Conservation (phyloP, 2,797 vertebrate genomes). For the Helarctos malayanus region DNA sequence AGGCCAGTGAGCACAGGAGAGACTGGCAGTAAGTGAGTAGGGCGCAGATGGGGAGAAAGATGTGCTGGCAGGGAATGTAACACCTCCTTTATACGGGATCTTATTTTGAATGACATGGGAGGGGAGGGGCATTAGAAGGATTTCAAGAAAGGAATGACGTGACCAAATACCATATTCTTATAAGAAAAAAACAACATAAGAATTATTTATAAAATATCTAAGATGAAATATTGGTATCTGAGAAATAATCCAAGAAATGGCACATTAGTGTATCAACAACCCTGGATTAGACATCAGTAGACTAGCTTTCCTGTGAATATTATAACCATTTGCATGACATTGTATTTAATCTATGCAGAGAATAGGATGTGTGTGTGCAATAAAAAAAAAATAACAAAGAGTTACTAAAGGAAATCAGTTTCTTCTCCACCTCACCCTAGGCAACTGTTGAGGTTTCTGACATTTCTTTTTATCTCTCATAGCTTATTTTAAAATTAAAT, state of each 20-base stretch:
- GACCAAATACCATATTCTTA: background rate
- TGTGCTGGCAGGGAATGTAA: background rate
- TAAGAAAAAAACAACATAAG: background rate
- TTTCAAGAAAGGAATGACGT: background rate
- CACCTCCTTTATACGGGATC: background rate
- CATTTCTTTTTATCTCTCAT: background rate
- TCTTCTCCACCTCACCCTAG: background rate
- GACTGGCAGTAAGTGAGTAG: background rate
- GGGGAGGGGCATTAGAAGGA: background rate
- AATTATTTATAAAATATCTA: background rate
- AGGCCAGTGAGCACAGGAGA: background rate
- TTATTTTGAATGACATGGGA: background rate
- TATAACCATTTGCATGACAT: background rate
- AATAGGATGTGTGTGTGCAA: background rate
- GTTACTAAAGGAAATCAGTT: constrained; percentile 29
- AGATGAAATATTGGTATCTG: background rate
- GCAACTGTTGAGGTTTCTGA: background rate
- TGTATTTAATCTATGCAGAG: background rate
- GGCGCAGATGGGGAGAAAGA: background rate
- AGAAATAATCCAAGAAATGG: background rate
- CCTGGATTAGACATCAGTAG: background rate
- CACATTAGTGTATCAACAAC: background rate
- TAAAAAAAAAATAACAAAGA: background rate
- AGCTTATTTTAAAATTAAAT: constrained; percentile 45
- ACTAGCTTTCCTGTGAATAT: background rate